Percentiles rank a stretch among this genome's conserved stretches.
Conservation (phyloP, 2,797 vertebrate species). For the Chrysocyon brachyurus region DNA sequence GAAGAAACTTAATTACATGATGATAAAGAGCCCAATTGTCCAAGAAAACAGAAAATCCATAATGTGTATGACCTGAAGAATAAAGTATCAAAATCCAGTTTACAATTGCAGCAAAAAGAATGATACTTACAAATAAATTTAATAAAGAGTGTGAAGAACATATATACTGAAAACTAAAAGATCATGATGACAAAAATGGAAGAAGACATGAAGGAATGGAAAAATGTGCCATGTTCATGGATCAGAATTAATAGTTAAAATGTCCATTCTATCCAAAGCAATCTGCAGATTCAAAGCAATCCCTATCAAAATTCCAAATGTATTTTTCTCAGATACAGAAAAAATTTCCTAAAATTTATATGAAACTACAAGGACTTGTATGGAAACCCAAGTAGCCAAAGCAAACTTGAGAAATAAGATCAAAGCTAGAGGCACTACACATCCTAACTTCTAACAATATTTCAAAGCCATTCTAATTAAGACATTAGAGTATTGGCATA, state of each 20-base stretch:
- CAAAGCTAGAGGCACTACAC: background rate
- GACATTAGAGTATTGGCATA: background rate
- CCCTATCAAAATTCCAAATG: background rate
- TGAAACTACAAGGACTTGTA: background rate
- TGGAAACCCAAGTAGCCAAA: background rate
- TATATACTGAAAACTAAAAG: background rate
- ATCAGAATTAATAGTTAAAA: background rate
- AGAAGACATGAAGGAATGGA: background rate
- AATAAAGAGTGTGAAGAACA: background rate
- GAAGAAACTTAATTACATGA: background rate
- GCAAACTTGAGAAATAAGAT: background rate
- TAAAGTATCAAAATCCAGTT: background rate
- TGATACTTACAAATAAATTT: background rate
- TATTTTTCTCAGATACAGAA: background rate
- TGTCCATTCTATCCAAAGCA: background rate
- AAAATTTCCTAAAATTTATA: background rate
- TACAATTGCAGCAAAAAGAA: background rate
- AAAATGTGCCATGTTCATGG: background rate
- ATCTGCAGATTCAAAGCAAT: background rate
- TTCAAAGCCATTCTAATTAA: background rate
- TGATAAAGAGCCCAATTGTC: background rate
- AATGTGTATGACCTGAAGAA: background rate
- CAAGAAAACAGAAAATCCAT: background rate
- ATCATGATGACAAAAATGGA: background rate
- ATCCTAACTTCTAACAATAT: background rate